Conservation (phyloP, 2,113 vertebrate species). For the Morphnarchus princeps region DNA sequence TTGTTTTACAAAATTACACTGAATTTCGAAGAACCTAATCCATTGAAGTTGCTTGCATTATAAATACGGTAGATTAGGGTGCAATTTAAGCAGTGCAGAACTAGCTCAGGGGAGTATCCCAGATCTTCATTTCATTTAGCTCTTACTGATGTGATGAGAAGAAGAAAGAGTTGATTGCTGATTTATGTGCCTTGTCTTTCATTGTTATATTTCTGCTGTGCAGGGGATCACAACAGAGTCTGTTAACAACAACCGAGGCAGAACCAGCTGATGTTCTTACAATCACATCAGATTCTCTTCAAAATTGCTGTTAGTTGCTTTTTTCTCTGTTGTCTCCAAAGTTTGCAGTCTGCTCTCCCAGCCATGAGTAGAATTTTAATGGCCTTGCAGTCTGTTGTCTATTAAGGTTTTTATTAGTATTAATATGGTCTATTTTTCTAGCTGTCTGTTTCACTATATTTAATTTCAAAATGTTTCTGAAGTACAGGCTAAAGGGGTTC, state of each 20-base stretch:
- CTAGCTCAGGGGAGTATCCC: not conserved
- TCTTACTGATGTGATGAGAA: not conserved
- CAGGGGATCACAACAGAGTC: conserved; percentile 4
- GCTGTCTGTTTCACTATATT: not conserved
- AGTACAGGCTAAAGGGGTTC: not conserved
- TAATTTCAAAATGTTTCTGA: not conserved
- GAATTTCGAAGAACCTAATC: not conserved
- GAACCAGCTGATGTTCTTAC: not conserved
- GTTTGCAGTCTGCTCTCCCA: not conserved
- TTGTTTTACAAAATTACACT: not conserved
- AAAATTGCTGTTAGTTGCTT: not conserved
- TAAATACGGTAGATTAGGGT: not conserved
- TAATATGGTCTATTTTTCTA: conserved; percentile 28
- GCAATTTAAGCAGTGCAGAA: not conserved
- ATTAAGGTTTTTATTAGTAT: conserved; percentile 10
- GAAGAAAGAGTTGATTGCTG: conserved; percentile 2
- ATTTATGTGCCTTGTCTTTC: conserved; percentile 3
- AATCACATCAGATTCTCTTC: not conserved
- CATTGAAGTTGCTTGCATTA: not conserved
- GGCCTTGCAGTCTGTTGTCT: not conserved
- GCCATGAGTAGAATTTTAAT: conserved; percentile 17
- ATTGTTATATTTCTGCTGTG: not conserved
- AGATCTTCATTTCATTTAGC: not conserved
- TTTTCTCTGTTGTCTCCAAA: not conserved
- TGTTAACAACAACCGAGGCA: not conserved